Conservation (phyloP, 2,797 vertebrate species). For the Chanos chanos region DNA sequence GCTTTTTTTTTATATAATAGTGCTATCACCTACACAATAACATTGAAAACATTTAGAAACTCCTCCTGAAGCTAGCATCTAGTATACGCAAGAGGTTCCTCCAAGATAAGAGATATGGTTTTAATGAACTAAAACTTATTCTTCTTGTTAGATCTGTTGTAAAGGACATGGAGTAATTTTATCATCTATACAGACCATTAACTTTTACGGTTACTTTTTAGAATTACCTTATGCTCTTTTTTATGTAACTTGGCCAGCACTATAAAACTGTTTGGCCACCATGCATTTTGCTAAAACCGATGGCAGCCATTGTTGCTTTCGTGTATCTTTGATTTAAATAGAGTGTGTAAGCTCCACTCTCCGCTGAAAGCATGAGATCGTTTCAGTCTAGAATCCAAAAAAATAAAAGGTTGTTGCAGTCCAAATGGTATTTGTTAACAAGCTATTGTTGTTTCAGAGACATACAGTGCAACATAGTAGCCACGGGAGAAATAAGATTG, state of each 20-base stretch:
- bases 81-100: slow-evolving; percentile 92
- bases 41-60: slow-evolving; percentile 98
- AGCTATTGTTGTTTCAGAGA: slow-evolving; percentile 57
- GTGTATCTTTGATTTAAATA: slow-evolving; percentile 20
- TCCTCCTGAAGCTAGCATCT: slow-evolving; percentile 90
- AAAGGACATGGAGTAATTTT: slow-evolving; percentile 86
- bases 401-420: slow-evolving; percentile 39
- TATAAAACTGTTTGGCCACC: slow-evolving; percentile 49
- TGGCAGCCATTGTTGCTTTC: slow-evolving; percentile 50
- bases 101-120: slow-evolving; percentile 73
- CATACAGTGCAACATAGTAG: slow-evolving; percentile 77
- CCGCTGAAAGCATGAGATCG: background rate
- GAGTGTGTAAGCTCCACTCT: slow-evolving; percentile 8
- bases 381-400: slow-evolving; percentile 34
- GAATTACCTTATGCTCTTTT: slow-evolving; percentile 39
- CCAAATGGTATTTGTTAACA: slow-evolving; percentile 48
- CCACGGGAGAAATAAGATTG: slow-evolving; percentile 69
- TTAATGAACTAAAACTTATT: slow-evolving; percentile 85
- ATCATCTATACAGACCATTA: slow-evolving; percentile 69
- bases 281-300: no score
- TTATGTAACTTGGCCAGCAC: slow-evolving; percentile 41
- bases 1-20: slow-evolving; percentile 85
- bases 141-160: slow-evolving; percentile 77
- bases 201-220: slow-evolving; percentile 68
- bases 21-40: slow-evolving; percentile 96